Evolutionary conservation across 2,888 invertebrate genomes (phyloP).

Genomic region (Torymus auratus): DNA sequence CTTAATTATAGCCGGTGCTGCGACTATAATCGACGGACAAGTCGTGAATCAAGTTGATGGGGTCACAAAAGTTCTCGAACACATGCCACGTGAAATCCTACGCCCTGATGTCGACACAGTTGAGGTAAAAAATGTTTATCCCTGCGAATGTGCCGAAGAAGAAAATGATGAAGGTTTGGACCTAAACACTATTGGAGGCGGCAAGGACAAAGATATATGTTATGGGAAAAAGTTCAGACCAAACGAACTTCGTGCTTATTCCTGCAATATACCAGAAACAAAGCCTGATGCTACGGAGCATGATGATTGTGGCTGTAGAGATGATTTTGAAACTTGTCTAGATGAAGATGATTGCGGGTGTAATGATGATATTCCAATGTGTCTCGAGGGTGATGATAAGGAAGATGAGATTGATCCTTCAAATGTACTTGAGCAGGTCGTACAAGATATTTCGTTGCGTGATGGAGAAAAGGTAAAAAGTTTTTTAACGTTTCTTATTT

Average conservation of each 20-base stretch:
- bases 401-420: too few species aligned
- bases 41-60: conserved; percentile 64
- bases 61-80: conserved; percentile 61
- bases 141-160: conserved; percentile 65
- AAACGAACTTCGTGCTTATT: conserved; percentile 57
- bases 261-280: conserved; percentile 61
- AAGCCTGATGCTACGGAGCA: not conserved
- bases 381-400: not conserved
- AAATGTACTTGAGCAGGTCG: too few species aligned
- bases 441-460: too few species aligned
- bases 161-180: not conserved
- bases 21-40: conserved; percentile 62
- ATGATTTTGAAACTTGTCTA: not conserved
- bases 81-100: conserved; percentile 60
- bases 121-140: conserved; percentile 65
- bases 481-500: too few species aligned
- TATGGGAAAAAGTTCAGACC: conserved; percentile 67
- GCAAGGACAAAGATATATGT: conserved; percentile 62
- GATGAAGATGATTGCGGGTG: conserved; percentile 15
- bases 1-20: conserved; percentile 58
- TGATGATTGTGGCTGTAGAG: conserved; percentile 53
- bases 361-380: not conserved
- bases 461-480: too few species aligned
- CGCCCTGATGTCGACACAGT: conserved; percentile 40
- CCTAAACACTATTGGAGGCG: not conserved